These are phyloP conservation scores for Heterotilapia buettikoferi DNA, from an alignment of 2,113 vertebrate genomes.

Conservation along the genomic window DNA sequence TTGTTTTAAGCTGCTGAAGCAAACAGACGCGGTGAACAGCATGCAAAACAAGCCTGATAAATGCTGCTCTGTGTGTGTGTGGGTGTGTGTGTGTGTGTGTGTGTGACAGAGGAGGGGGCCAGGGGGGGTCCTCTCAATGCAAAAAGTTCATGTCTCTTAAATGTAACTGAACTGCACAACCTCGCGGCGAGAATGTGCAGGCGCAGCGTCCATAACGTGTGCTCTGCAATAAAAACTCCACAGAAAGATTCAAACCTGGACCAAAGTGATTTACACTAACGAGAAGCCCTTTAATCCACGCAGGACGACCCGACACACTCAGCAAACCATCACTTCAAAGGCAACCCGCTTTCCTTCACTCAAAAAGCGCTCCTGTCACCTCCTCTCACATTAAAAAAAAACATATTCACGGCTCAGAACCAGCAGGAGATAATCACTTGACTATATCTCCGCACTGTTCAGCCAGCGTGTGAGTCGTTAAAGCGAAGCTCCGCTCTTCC, in stretches of 20 bases:
- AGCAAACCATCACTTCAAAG: not conserved
- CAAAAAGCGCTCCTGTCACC: not conserved
- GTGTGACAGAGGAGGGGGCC: not conserved
- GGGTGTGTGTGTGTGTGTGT: not conserved
- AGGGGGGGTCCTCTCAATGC: not conserved
- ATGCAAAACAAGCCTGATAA: slow-evolving; percentile 7
- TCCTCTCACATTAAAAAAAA: not conserved
- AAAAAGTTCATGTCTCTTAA: not conserved
- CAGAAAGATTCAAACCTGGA: not conserved
- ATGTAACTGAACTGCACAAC: not conserved
- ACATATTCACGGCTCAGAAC: not conserved
- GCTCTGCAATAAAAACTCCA: not conserved
- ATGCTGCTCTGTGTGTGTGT: not conserved
- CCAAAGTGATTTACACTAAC: not conserved
- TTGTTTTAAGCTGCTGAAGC: slow-evolving; percentile 59
- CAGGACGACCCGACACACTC: not conserved
- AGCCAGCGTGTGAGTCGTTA: not conserved
- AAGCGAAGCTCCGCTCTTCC: not conserved
- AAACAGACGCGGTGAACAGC: slow-evolving; percentile 28
- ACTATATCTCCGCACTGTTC: not conserved
- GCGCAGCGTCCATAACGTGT: not conserved
- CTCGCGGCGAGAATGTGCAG: not conserved
- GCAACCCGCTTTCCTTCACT: not conserved
- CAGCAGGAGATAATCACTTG: not conserved
- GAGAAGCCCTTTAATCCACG: not conserved